Conservation (phyloP, 2,888 invertebrate species). For the Tryphoninae sp. region DNA sequence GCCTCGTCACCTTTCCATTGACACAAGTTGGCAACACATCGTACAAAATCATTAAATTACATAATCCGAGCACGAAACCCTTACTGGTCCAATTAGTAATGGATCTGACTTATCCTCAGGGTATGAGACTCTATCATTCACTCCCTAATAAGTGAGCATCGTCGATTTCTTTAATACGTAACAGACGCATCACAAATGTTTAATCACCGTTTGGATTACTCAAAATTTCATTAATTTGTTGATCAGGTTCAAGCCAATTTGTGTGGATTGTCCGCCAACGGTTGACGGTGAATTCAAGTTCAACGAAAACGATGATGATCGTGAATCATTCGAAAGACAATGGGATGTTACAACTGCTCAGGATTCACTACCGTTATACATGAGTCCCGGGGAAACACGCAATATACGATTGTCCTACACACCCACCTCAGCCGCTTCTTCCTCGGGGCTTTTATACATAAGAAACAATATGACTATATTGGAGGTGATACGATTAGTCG, state of each 20-base stretch:
- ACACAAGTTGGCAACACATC: conserved; percentile 89
- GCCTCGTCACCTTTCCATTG: conserved; percentile 85
- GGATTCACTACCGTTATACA: conserved; percentile 74
- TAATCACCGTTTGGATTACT: background rate
- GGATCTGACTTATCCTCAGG: conserved; percentile 87
- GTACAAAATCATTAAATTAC: conserved; percentile 85
- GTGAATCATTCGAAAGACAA: conserved; percentile 73
- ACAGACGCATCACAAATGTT: background rate
- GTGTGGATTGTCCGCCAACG: conserved; percentile 73
- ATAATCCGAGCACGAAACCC: conserved; percentile 88
- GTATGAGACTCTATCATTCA: conserved; percentile 83
- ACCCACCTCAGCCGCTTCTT: conserved; percentile 73
- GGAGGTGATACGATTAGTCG: conserved; percentile 92
- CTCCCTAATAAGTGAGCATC: conserved; percentile 81
- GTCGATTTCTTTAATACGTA: conserved; percentile 4
- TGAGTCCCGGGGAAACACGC: conserved; percentile 75
- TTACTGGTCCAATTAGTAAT: conserved; percentile 89
- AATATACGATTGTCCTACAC: conserved; percentile 75
- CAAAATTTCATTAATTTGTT: conserved; percentile 15
- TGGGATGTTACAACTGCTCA: conserved; percentile 72
- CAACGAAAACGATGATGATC: conserved; percentile 66
- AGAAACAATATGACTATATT: conserved; percentile 95
- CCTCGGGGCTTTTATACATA: conserved; percentile 78
- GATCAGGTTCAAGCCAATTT: conserved; percentile 76
- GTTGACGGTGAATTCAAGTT: conserved; percentile 77